Conservation (phyloP, 2,113 vertebrate genomes). For the Spea multiplicata region DNA sequence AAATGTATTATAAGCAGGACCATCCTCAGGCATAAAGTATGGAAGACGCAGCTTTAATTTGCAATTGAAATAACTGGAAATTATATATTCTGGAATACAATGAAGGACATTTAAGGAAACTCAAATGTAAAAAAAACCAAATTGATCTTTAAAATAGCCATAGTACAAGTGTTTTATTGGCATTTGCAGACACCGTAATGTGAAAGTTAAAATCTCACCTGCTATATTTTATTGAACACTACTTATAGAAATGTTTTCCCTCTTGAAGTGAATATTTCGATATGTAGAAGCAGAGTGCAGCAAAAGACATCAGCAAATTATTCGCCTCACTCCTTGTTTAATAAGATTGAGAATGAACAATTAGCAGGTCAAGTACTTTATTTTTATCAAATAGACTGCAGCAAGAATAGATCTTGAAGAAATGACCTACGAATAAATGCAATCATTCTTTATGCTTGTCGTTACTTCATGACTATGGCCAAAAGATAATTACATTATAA, state of each 20-base stretch:
- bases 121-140: too few relatives aligned
- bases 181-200: too few relatives aligned
- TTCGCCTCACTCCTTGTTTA: conserved; percentile 9
- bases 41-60: too few relatives aligned
- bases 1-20: too few relatives aligned
- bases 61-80: too few relatives aligned
- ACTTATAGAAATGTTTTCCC: background rate
- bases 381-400: conserved; percentile 42
- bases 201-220: too few relatives aligned
- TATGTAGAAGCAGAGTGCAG: background rate
- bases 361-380: conserved; percentile 41
- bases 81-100: too few relatives aligned
- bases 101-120: too few relatives aligned
- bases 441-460: conserved; percentile 40
- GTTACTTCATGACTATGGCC: conserved; percentile 24
- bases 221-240: too few relatives aligned
- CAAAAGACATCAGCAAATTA: conserved; percentile 11
- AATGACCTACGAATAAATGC: conserved; percentile 36
- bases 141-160: too few relatives aligned
- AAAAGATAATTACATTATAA: conserved; percentile 44
- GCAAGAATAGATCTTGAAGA: conserved; percentile 11
- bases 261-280: background rate
- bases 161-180: too few relatives aligned
- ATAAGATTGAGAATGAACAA: conserved; percentile 42
- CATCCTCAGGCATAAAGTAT: too few relatives aligned